Evolutionary conservation across 2,797 vertebrate species (phyloP).

Genomic region (Astyanax mexicanus): DNA sequence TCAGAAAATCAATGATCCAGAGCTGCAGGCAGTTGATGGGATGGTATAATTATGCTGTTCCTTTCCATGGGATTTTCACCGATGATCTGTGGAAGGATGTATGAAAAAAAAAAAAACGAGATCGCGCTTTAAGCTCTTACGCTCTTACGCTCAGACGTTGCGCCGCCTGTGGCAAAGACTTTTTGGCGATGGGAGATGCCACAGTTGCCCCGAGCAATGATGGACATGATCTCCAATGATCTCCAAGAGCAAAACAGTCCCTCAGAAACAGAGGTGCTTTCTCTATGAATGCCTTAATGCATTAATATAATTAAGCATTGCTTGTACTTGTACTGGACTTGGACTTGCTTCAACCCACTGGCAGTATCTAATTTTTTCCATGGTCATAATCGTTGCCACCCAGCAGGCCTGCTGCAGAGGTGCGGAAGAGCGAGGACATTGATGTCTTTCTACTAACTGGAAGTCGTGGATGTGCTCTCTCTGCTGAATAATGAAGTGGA

Average conservation of each 20-base stretch:
- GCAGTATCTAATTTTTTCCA: constrained; percentile 5
- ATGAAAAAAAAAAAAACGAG: constrained; percentile 32
- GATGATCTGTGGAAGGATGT: constrained; percentile 31
- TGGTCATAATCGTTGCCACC: constrained; percentile 2
- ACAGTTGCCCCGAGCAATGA: constrained; percentile 59
- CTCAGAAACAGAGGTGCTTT: constrained; percentile 25
- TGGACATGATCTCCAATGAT: constrained; percentile 59
- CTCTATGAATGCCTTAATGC: constrained; percentile 30
- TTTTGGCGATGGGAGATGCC: constrained; percentile 46
- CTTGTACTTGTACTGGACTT: too few relatives aligned
- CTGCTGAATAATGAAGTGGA: constrained; percentile 42
- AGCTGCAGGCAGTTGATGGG: constrained; percentile 35
- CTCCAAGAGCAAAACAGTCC: constrained; percentile 50
- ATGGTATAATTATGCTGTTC: constrained; percentile 23
- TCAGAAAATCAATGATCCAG: constrained; percentile 49
- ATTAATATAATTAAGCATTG: constrained; percentile 31
- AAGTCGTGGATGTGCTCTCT: constrained; percentile 24
- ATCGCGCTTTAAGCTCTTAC: constrained; percentile 25
- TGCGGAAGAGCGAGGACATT: constrained; percentile 21
- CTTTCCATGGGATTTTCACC: constrained; percentile 29
- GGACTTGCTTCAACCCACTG: constrained; percentile 25
- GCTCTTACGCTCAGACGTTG: constrained; percentile 52
- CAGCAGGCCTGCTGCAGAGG: constrained; percentile 16
- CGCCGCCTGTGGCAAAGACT: constrained; percentile 61
- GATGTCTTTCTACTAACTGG: constrained; percentile 29